Evolutionary conservation across 2,797 vertebrate species (phyloP), one percentile per base, ranked within the genome.

Genomic region (Streptopelia turtur): DNA sequence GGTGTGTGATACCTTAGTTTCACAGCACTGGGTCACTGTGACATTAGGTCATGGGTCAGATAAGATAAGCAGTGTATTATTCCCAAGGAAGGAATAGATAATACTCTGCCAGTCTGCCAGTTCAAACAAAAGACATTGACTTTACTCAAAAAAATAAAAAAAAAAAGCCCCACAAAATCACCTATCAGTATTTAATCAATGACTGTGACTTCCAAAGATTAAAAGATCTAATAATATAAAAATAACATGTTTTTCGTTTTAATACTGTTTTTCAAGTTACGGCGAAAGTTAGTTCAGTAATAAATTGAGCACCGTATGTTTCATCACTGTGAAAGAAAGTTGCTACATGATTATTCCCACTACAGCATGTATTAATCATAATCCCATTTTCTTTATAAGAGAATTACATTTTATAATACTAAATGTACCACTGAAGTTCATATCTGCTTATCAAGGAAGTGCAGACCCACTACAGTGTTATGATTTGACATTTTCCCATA

Each of bases 41-140:
- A 97, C 93, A 96, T 81, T 55, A 84, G 84, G 95, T 98, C 83
- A 85, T 31, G 83, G 91, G 47, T 83, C 84, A 97, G 97, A 96
- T 97, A 95, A 97, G 95, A 93, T 95, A 96, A 95, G 49, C 39
- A 88, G 79, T 79, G 59, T 85, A 87, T 95, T 57, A 89, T 69
- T 72, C 68, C 72, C 68, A 79, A 77, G 21, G 92, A 74, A 93
- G 94, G 53, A 95, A 74, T 78, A 96, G 92, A 95, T 63, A 92
- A 93, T 72, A 86, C 49, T 80, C 41, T 97, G 89, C 93, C 95
- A 96, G 35, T 94, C 39, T 97, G 89, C 93, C 95, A 96, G 95
- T 87, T 96, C 84, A 97, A 97, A 97, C 41, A 96, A 75, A 69
- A 69, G 63, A 25, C 70, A 94, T 88, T 95, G 86, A 97, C 95